A percentile compares a stretch with the other conserved stretches of the same genome.
phyloP scores from a whole-genome alignment of 1,140 invertebrate genomes.

The Heterodera schachtii region DNA sequence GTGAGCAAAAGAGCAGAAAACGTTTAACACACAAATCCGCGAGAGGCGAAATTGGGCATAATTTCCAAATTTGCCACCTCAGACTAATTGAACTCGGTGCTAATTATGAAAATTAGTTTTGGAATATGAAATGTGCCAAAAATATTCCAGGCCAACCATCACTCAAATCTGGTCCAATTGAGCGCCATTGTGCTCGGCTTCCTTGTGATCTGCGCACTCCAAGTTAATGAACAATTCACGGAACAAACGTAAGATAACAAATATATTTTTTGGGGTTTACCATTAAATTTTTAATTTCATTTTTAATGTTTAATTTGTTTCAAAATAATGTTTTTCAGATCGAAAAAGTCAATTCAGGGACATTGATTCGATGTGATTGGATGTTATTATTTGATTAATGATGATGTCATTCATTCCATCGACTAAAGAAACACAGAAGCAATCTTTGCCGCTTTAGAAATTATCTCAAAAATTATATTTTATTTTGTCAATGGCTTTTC shows the following conservation, averaged over 20 bases:
- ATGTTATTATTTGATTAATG: no score
- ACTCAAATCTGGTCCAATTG: conserved; percentile 60
- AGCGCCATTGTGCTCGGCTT: conserved; percentile 60
- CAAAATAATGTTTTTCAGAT: neutral
- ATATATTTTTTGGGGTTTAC: no score
- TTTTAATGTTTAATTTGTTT: neutral
- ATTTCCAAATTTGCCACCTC: neutral
- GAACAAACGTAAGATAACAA: conserved; percentile 6
- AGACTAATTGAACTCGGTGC: neutral
- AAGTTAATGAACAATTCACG: conserved; percentile 36
- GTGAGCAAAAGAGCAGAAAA: neutral
- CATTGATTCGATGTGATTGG: neutral
- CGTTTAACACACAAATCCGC: neutral
- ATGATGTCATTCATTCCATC: neutral
- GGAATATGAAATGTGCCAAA: no score
- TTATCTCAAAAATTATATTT: conserved; percentile 12
- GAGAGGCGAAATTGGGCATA: neutral
- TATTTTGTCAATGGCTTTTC: neutral
- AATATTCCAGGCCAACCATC: conserved; percentile 45
- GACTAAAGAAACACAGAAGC: neutral
- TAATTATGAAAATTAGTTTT: no score
- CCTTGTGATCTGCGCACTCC: conserved; percentile 52
- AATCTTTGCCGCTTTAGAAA: conserved; percentile 10
- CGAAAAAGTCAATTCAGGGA: neutral
- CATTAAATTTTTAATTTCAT: neutral